A percentile compares a stretch with the other conserved stretches of the same genome.
phyloP scores from a whole-genome alignment of 2,797 vertebrate genomes.

The Manis pentadactyla region DNA sequence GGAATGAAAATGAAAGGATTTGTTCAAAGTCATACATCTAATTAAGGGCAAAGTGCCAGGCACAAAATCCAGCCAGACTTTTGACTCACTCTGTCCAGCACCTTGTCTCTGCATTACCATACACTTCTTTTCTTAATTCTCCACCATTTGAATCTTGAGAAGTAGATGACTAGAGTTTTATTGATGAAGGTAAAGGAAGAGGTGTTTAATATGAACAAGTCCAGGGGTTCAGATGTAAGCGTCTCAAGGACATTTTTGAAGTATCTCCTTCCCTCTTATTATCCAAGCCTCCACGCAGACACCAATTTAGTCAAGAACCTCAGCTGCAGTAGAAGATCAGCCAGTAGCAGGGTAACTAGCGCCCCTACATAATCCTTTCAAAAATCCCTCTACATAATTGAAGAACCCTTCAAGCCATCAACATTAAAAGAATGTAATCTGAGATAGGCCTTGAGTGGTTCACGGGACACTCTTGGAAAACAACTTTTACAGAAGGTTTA shows the following conservation, averaged over 20 bases:
- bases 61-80: constrained; percentile 1
- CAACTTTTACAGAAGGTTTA: constrained; percentile 4
- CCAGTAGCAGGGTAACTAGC: background rate
- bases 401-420: constrained; percentile 9
- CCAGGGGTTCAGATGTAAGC: background rate
- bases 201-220: background rate
- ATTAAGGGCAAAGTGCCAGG: background rate
- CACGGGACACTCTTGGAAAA: background rate
- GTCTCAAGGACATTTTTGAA: background rate
- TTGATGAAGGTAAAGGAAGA: background rate
- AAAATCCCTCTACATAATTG: background rate
- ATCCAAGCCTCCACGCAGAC: background rate
- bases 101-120: background rate
- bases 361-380: background rate
- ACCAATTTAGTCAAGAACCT: background rate
- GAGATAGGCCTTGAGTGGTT: background rate
- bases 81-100: background rate
- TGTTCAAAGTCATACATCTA: background rate
- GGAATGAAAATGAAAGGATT: background rate
- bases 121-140: constrained; percentile 5
- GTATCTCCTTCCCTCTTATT: background rate
- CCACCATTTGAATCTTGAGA: background rate
- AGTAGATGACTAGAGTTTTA: background rate
- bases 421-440: background rate
- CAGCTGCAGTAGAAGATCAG: background rate